Evolutionary conservation across 2,888 invertebrate genomes (phyloP), one percentile per base, ranked within the genome.

Genomic region (Drosophila suboccidentalis): DNA sequence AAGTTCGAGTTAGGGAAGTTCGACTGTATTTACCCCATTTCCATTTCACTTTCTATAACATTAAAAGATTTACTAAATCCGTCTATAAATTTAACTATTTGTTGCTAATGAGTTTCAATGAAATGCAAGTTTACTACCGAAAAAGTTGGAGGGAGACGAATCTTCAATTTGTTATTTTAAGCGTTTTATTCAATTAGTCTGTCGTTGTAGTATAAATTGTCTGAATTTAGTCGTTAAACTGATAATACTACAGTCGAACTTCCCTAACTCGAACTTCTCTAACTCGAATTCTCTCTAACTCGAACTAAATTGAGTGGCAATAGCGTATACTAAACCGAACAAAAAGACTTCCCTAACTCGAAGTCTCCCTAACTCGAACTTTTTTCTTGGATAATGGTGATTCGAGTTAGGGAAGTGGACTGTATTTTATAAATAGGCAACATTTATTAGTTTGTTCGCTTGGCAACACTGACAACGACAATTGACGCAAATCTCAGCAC

Each of bases 401-500:
- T n/a, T n/a, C n/a, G n/a, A n/a, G n/a, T n/a, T n/a, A n/a, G n/a
- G n/a, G n/a, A n/a, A n/a, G n/a, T n/a, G n/a, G n/a, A n/a, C n/a
- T n/a, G n/a, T n/a, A 19, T 26, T 50, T 41, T 60, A 53, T 36
- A 65, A 57, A 60, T 60, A 75, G 44, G 50, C 60, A 9, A 15
- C 55, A 32, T 61, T 49, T 65, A 29, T 41, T 39, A 62, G 38
- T 46, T 47, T 38, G 32, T 8, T 29, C 50, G 39, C 71, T 57
- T 55, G 29, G 49, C 77, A 76, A 65, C 74, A 34, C 47, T 39
- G 55, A 6, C 32, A 43, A 17, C 17, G 50, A 44, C 51, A 71
- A 60, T 64, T 60, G 47, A 49, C 26, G 41, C 22, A 43, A 55
- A 15, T 55, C 67, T 39, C 55, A 66, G 2, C 50, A 39, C 49